A percentile compares a stretch with the other conserved stretches of the same genome.
Conservation (phyloP, 2,113 vertebrate genomes). For the Ivindomyrus marchei region DNA sequence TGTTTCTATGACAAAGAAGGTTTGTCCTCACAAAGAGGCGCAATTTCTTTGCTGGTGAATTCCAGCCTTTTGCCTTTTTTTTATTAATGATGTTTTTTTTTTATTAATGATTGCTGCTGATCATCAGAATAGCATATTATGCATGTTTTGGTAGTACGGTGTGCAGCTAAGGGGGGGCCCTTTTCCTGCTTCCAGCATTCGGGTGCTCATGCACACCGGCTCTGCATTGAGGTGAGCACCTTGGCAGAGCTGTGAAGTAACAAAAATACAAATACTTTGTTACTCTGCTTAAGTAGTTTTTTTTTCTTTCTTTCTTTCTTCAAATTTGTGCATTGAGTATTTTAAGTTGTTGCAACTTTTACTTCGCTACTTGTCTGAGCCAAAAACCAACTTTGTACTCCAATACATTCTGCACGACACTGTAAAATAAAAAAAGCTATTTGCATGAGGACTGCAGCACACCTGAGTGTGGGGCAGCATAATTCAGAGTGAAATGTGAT, state of each 20-base stretch:
- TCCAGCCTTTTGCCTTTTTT: no score
- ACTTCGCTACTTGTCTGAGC: no score
- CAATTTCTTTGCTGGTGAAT: neutral
- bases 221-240: neutral
- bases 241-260: neutral
- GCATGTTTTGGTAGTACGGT: neutral
- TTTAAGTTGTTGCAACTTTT: no score
- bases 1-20: neutral
- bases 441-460: no score
- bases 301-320: no score
- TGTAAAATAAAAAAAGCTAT: no score
- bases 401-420: no score
- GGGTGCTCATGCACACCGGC: neutral
- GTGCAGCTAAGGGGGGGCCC: neutral
- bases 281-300: no score
- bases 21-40: neutral
- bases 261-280: neutral
- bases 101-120: neutral
- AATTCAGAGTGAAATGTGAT: no score
- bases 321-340: no score
- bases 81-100: neutral
- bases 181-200: neutral
- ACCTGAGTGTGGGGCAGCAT: no score
- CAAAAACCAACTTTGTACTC: no score
- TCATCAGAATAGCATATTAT: neutral